Percentiles rank a stretch among this genome's conserved stretches.
Evolutionary conservation across 2,888 invertebrate species (phyloP).

Genomic region (Baccha elongata): DNA sequence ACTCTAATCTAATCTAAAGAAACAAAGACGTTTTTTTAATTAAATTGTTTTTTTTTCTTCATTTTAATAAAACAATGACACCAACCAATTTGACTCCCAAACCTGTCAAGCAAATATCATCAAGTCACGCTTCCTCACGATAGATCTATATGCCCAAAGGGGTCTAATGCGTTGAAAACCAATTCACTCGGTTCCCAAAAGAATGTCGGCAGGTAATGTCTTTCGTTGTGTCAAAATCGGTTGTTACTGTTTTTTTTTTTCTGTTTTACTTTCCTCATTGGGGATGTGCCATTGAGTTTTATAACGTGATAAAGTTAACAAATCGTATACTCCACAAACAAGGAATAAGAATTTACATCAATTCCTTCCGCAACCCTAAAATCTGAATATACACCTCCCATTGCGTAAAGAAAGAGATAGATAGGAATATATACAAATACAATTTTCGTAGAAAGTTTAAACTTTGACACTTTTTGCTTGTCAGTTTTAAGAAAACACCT

Average conservation of each 20-base stretch:
- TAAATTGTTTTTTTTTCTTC: no score
- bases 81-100: background rate
- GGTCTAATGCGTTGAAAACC: slow-evolving; percentile 5
- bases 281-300: slow-evolving; percentile 36
- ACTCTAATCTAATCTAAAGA: no score
- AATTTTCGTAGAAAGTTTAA: slow-evolving; percentile 34
- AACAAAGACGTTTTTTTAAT: no score
- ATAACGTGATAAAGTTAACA: slow-evolving; percentile 57
- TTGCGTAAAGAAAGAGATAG: slow-evolving; percentile 9
- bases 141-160: background rate
- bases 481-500: slow-evolving; percentile 46
- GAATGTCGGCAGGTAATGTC: slow-evolving; percentile 18
- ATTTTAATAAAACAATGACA: no score
- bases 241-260: background rate
- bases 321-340: slow-evolving; percentile 38
- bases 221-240: background rate
- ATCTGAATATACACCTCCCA: slow-evolving; percentile 13
- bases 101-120: background rate
- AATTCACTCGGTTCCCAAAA: background rate
- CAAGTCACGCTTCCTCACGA: background rate
- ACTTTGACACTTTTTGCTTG: slow-evolving; percentile 51
- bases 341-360: slow-evolving; percentile 44
- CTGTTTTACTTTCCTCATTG: background rate
- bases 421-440: no score
- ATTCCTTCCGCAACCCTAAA: slow-evolving; percentile 14